Conservation (phyloP, 1,140 invertebrate genomes). For the Eciton burchellii region DNA sequence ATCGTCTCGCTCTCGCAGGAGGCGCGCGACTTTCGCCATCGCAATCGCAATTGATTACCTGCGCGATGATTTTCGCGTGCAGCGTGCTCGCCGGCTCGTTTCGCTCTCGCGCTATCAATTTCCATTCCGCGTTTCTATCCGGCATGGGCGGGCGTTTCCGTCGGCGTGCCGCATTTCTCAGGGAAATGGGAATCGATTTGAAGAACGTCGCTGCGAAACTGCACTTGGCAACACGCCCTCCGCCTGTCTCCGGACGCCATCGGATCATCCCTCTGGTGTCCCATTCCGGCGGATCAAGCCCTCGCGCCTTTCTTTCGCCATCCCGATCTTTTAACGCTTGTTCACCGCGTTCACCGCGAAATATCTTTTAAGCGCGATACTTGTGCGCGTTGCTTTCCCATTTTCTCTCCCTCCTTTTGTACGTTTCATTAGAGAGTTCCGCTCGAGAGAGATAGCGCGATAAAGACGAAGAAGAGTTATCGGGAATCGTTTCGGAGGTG, state of each 20-base stretch:
- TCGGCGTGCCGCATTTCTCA: constrained; percentile 72
- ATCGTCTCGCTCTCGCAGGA: too few species aligned
- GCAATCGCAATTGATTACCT: constrained; percentile 66
- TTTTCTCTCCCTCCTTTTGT: background rate
- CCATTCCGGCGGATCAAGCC: constrained; percentile 52
- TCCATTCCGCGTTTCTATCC: constrained; percentile 69
- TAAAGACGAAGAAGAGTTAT: background rate
- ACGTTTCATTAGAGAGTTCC: background rate
- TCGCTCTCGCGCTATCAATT: constrained; percentile 66
- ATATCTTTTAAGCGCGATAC: constrained; percentile 49
- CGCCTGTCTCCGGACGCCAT: constrained; percentile 63
- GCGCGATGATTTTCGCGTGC: constrained; percentile 46
- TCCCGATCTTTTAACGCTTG: constrained; percentile 35
- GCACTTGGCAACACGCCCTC: constrained; percentile 81
- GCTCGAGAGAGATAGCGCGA: background rate
- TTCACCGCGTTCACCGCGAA: constrained; percentile 38
- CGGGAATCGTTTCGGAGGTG: background rate
- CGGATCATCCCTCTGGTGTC: constrained; percentile 73
- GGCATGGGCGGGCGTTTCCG: constrained; percentile 49
- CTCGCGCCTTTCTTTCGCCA: background rate
- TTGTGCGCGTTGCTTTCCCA: constrained; percentile 1
- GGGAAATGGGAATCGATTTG: constrained; percentile 81
- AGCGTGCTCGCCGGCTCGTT: constrained; percentile 35
- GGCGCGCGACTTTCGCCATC: too few species aligned
- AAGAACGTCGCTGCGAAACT: constrained; percentile 77